Conservation (phyloP, 2,113 vertebrate species). For the Archilochus colubris region DNA sequence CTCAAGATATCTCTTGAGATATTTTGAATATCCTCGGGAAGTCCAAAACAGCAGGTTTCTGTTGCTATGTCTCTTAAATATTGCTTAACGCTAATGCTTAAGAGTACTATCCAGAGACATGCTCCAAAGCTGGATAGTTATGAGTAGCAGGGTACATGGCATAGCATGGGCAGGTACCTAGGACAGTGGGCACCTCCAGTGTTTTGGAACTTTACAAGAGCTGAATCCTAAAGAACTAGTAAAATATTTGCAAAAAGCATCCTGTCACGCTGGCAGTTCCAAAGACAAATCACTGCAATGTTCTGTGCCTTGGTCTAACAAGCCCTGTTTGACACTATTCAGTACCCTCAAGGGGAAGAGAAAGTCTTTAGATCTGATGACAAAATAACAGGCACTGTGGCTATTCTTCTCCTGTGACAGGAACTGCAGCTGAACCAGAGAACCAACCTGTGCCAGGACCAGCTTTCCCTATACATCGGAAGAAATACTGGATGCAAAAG, state of each 20-base stretch:
- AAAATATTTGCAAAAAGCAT: not conserved
- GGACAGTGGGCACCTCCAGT: not conserved
- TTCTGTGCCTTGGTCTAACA: no score
- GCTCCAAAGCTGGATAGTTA: not conserved
- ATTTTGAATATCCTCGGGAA: not conserved
- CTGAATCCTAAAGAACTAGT: not conserved
- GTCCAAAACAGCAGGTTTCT: not conserved
- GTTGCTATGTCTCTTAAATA: not conserved
- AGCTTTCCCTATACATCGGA: no score
- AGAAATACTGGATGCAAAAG: not conserved
- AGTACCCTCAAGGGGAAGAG: not conserved
- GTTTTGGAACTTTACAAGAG: not conserved
- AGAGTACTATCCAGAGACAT: not conserved
- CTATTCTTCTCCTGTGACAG: not conserved
- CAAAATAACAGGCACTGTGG: not conserved
- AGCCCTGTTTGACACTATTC: not conserved
- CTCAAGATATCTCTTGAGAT: not conserved
- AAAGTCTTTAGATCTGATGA: not conserved
- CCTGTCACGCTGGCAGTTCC: not conserved
- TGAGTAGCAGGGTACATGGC: no score
- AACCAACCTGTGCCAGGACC: not conserved
- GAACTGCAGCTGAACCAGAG: not conserved
- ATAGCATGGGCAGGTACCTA: not conserved
- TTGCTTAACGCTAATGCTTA: not conserved
- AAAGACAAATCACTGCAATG: not conserved